Conservation (phyloP, 2,113 vertebrate genomes). For the Odocoileus virginianus region DNA sequence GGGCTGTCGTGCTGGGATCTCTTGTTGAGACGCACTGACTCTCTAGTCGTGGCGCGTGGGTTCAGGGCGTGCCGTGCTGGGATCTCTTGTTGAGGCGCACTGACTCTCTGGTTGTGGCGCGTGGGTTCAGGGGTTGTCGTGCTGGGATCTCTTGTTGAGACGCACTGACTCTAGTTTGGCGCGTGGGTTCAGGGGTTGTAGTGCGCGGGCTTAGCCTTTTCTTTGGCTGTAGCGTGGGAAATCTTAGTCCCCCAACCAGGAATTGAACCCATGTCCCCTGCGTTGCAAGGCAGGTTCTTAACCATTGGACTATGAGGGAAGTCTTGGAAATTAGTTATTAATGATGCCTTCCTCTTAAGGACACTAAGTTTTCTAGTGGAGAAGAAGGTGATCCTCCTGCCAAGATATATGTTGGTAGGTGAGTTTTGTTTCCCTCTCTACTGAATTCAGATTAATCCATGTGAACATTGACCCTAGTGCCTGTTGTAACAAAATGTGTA, state of each 20-base stretch:
- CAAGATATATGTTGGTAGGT: neutral
- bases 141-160: too few species aligned
- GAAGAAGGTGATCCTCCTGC: neutral
- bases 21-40: neutral
- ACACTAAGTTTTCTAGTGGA: neutral
- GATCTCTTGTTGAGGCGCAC: too few species aligned
- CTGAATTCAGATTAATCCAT: neutral
- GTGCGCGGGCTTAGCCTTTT: rapidly evolving
- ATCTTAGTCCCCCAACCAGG: neutral
- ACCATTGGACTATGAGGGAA: neutral
- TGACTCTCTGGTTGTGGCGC: too few species aligned
- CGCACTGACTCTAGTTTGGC: neutral
- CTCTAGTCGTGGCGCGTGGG: neutral
- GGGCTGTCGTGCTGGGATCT: neutral
- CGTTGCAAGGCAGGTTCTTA: neutral
- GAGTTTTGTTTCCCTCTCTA: neutral
- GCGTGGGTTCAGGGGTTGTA: neutral
- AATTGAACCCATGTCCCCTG: neutral
- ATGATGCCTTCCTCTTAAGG: neutral
- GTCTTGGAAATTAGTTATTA: neutral
- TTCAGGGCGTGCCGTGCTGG: neutral
- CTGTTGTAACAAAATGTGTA: neutral
- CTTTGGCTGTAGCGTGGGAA: neutral
- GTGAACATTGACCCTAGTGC: neutral
- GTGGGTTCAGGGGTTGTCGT: too few species aligned